Percentiles rank a stretch among this genome's conserved stretches.
Conservation (phyloP, 1,140 invertebrate genomes). For the Odontomachus brunneus region DNA sequence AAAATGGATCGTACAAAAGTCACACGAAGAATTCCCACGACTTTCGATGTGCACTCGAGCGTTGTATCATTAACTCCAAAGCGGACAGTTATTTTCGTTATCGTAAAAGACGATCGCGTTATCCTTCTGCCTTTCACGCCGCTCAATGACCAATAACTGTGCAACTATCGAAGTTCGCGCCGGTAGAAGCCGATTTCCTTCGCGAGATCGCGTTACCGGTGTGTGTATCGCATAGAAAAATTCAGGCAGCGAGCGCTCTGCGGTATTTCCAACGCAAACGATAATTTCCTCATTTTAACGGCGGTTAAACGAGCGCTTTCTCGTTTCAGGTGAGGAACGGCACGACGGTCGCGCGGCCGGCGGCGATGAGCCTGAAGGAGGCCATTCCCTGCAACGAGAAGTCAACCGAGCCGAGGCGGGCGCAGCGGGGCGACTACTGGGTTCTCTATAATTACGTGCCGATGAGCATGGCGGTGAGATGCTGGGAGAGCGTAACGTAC, state of each 20-base stretch:
- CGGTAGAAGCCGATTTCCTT: too few relatives aligned
- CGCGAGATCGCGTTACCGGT: too few relatives aligned
- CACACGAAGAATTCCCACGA: too few relatives aligned
- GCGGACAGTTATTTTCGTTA: too few relatives aligned
- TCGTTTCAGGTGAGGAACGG: constrained; percentile 49
- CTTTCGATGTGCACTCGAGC: too few relatives aligned
- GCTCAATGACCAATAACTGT: too few relatives aligned
- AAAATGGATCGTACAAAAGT: too few relatives aligned
- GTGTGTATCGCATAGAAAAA: constrained; percentile 2
- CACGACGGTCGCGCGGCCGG: background rate
- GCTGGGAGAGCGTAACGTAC: constrained; percentile 95
- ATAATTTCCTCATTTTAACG: background rate
- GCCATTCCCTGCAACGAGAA: constrained; percentile 89
- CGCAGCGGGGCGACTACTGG: constrained; percentile 95
- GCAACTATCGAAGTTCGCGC: too few relatives aligned
- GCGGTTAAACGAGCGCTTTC: constrained; percentile 18
- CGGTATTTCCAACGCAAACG: too few relatives aligned
- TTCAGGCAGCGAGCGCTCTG: constrained; percentile 11
- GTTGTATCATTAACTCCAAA: too few relatives aligned
- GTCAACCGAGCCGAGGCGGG: constrained; percentile 87
- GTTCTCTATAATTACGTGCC: constrained; percentile 95
- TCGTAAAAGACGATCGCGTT: too few relatives aligned
- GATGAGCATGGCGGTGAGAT: constrained; percentile 84
- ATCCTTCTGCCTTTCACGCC: too few relatives aligned
- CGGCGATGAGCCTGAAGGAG: constrained; percentile 81